Conservation (phyloP, 2,113 vertebrate species). For the Dascyllus trimaculatus region DNA sequence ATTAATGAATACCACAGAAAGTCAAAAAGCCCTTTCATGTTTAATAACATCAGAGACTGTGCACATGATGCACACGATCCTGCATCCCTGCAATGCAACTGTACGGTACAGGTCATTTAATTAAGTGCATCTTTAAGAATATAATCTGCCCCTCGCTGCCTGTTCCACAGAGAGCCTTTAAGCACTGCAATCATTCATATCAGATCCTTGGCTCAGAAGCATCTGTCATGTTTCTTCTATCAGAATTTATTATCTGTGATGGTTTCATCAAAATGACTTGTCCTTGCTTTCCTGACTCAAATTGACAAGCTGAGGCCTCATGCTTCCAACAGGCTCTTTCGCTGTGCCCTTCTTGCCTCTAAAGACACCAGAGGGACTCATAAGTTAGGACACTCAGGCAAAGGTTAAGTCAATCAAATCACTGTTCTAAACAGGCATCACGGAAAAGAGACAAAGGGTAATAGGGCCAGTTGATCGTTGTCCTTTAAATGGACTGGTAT, state of each 20-base stretch:
- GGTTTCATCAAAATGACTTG: constrained; percentile 60
- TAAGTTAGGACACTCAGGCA: constrained; percentile 34
- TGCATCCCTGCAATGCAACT: background rate
- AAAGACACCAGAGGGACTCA: constrained; percentile 49
- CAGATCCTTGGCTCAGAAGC: constrained; percentile 7
- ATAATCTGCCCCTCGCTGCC: constrained; percentile 25
- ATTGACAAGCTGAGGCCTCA: constrained; percentile 41
- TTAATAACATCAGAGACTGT: constrained; percentile 11
- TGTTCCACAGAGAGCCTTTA: constrained; percentile 12
- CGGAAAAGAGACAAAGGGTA: constrained; percentile 57
- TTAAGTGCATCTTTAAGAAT: constrained; percentile 51
- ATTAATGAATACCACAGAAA: constrained; percentile 12
- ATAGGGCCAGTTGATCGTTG: constrained; percentile 48
- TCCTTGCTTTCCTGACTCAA: constrained; percentile 47
- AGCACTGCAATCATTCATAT: constrained; percentile 23
- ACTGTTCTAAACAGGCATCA: constrained; percentile 29
- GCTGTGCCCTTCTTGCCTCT: constrained; percentile 12
- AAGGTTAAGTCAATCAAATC: constrained; percentile 73
- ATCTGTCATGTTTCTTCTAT: constrained; percentile 23
- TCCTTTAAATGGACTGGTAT: constrained; percentile 36
- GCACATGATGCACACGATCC: background rate
- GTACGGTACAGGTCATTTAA: constrained; percentile 43
- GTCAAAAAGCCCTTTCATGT: background rate
- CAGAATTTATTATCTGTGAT: constrained; percentile 45
- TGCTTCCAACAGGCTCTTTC: constrained; percentile 32